A percentile compares a stretch with the other conserved stretches of the same genome.
Conservation (phyloP, 2,797 vertebrate genomes). For the Hoplostethus atlanticus region DNA sequence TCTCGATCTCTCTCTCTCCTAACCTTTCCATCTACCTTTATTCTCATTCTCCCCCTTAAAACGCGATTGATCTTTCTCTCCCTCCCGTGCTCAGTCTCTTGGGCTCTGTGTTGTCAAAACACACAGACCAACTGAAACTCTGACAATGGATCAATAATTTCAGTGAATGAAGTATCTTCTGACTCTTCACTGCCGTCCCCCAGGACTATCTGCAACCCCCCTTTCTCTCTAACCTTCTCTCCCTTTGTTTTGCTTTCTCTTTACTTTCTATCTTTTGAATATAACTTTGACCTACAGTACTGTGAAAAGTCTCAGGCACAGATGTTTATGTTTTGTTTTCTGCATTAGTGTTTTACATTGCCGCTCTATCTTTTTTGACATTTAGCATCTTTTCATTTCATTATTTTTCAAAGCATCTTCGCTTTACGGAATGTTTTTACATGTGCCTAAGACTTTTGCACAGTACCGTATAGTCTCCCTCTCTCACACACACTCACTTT, state of each 20-base stretch:
- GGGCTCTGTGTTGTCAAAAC: slow-evolving; percentile 63
- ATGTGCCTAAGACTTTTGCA: no score
- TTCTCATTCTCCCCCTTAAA: slow-evolving; percentile 50
- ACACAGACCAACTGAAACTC: slow-evolving; percentile 58
- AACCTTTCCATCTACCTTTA: slow-evolving; percentile 7
- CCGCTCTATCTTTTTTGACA: no score
- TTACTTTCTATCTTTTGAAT: not conserved
- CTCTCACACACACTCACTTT: no score
- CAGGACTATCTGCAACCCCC: slow-evolving; percentile 37
- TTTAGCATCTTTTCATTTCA: no score
- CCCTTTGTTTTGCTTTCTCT: not conserved
- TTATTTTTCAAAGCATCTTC: no score
- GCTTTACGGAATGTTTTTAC: no score
- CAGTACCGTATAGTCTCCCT: no score
- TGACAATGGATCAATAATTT: slow-evolving; percentile 71
- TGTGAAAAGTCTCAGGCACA: no score
- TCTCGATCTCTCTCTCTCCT: slow-evolving; percentile 4
- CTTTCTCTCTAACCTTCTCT: not conserved
- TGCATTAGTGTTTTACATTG: no score
- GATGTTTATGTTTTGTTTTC: no score
- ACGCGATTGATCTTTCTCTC: slow-evolving; percentile 65
- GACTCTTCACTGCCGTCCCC: slow-evolving; percentile 35
- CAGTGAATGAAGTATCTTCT: slow-evolving; percentile 65
- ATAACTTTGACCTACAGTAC: no score
- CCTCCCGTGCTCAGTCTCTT: slow-evolving; percentile 44